Base-by-base conservation (phyloP, 2,113 vertebrate species). In the Scomber colias region DNA sequence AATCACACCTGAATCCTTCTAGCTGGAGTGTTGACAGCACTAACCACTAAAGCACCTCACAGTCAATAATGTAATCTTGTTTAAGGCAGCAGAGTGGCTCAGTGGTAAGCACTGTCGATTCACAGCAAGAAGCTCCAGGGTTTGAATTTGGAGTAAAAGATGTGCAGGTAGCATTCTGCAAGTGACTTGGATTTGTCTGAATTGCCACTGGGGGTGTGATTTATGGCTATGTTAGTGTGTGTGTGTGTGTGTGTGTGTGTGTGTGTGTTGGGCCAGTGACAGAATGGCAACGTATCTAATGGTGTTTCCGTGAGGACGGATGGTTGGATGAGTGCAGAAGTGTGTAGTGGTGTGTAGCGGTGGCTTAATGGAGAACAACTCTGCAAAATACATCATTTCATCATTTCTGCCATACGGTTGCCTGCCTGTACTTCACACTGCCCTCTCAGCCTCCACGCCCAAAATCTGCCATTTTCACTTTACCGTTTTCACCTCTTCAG, bases 21-120 rank as follows among this genome's bases (percentile, higher is more conserved):
- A 1, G 1, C 61, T 53, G 14, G 7, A n/a, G 17, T 40, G 67
- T 51, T 48, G 57, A 73, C 63, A 69, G 63, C 69, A 15, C 54
- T 30, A 31, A 76, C 21, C 11, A 48, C n/a, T 48, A 13, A 48
- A 77, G 77, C 56, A 13, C 27, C 48, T 62, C 1, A 3, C 49
- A 54, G 35, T 73, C 68, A 53, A 69, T 69, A 62, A 50, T 61
- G 72, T 72, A 55, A 68, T 57, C 49, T 35, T 50, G 48, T 74
- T 72, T 50, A 60, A 31, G 54, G 31, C 27, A 40, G 61, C 10
- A 45, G 21, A 35, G 63, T 19, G 64, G 48, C 59, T 62, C 27
- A 44, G 35, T 13, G 48, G 63, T 53, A 54, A 51, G 59, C 10
- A 19, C 49, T 55, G 71, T 46, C 16, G 27, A 21, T 13, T 77